A percentile compares a stretch with the other conserved stretches of the same genome.
These are phyloP conservation scores for Luperina nickerlii DNA, from an alignment of 2,888 invertebrate genomes.

Conservation along the genomic window DNA sequence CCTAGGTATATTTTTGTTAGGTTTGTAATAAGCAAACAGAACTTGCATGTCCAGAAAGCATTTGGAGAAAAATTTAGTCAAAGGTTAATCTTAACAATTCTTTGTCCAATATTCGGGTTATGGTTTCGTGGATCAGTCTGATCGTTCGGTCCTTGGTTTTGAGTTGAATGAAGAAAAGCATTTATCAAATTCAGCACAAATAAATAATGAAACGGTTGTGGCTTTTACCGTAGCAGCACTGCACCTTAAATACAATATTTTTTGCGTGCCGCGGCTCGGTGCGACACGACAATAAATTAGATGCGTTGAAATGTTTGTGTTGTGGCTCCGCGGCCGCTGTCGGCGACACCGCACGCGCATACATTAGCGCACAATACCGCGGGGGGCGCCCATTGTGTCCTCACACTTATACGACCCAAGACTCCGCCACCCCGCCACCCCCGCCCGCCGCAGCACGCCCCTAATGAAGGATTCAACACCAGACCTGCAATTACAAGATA, in stretches of 20 bases:
- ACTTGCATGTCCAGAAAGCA: not conserved
- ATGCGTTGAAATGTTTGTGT: slow-evolving; percentile 90
- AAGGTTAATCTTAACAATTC: not conserved
- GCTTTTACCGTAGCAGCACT: slow-evolving; percentile 60
- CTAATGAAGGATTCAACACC: slow-evolving; percentile 85
- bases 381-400: slow-evolving; percentile 87
- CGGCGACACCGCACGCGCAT: slow-evolving; percentile 84
- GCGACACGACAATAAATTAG: slow-evolving; percentile 87
- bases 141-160: not conserved
- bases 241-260: slow-evolving; percentile 83
- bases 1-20: not conserved
- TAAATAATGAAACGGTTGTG: slow-evolving; percentile 36
- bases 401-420: slow-evolving; percentile 72
- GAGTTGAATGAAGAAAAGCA: not conserved
- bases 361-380: slow-evolving; percentile 86
- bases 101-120: not conserved
- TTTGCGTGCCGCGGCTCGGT: slow-evolving; percentile 81
- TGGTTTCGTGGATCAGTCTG: not conserved
- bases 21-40: not conserved
- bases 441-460: slow-evolving; percentile 74
- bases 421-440: slow-evolving; percentile 60
- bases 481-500: slow-evolving; percentile 87
- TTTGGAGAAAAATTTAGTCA: not conserved
- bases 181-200: slow-evolving; percentile 31
- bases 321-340: slow-evolving; percentile 80